A percentile compares a stretch with the other conserved stretches of the same genome.
phyloP scores from a whole-genome alignment of 2,113 vertebrate species.

The Oreocharis arfaki region DNA sequence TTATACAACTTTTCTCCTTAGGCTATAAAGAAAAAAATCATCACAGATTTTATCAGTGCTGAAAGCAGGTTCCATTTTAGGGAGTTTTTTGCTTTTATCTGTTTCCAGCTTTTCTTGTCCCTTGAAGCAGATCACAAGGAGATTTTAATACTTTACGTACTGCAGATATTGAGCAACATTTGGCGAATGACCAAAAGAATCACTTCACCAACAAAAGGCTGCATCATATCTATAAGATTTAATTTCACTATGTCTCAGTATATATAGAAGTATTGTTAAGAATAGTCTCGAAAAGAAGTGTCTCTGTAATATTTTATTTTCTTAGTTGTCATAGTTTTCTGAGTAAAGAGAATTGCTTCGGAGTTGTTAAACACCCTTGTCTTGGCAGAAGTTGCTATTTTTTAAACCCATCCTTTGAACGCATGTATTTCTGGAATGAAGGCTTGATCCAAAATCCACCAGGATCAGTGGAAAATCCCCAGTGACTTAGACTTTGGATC shows the following conservation, averaged over 20 bases:
- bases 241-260: neutral
- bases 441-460: slow-evolving; percentile 19
- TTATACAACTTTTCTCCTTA: neutral
- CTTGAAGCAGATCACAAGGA: slow-evolving; percentile 10
- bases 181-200: slow-evolving; percentile 14
- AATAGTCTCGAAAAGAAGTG: neutral
- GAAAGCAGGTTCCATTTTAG: slow-evolving; percentile 20
- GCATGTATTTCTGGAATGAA: neutral
- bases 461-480: slow-evolving; percentile 51
- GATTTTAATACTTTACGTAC: slow-evolving; percentile 11
- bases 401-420: neutral
- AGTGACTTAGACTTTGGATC: slow-evolving; percentile 28
- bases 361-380: neutral
- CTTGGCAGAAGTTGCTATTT: neutral
- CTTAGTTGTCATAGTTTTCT: neutral
- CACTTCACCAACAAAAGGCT: neutral
- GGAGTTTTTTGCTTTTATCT: slow-evolving; percentile 21
- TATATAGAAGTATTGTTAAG: neutral
- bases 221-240: neutral
- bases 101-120: slow-evolving; percentile 5
- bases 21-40: neutral
- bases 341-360: neutral
- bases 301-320: neutral
- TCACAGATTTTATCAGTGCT: neutral
- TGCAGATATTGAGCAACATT: slow-evolving; percentile 9